phyloP scores from a whole-genome alignment of 2,888 invertebrate species.

The Megamerina dolium region DNA sequence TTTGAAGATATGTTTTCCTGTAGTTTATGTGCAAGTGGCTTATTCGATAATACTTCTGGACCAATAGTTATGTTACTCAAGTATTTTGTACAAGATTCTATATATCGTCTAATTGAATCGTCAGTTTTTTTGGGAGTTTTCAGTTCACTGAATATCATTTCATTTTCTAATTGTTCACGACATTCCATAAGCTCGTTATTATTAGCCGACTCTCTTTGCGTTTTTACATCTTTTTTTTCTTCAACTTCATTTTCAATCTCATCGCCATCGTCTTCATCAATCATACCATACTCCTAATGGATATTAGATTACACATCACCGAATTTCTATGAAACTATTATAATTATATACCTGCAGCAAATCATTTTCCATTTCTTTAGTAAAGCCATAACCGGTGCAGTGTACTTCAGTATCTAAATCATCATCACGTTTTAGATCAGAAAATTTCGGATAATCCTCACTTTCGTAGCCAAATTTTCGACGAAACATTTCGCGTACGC shows the following conservation, averaged over 20 bases:
- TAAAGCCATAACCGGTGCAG: slow-evolving; percentile 90
- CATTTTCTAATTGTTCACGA: slow-evolving; percentile 43
- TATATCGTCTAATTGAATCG: slow-evolving; percentile 45
- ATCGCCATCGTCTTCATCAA: slow-evolving; percentile 40
- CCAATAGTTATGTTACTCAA: slow-evolving; percentile 31
- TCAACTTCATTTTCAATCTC: slow-evolving; percentile 23
- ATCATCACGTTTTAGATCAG: slow-evolving; percentile 70
- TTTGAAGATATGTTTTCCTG: background rate
- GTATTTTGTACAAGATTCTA: slow-evolving; percentile 47
- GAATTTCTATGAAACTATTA: background rate
- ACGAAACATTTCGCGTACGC: slow-evolving; percentile 85
- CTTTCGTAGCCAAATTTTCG: slow-evolving; percentile 86
- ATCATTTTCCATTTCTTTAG: slow-evolving; percentile 72
- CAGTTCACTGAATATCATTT: slow-evolving; percentile 50
- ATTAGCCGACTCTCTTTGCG: too few relatives aligned
- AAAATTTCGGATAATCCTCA: slow-evolving; percentile 69
- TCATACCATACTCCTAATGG: slow-evolving; percentile 53
- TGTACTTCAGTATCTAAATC: slow-evolving; percentile 81
- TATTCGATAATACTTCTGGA: slow-evolving; percentile 19
- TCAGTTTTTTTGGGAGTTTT: slow-evolving; percentile 47
- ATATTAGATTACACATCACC: slow-evolving; percentile 8
- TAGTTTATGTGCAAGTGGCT: background rate
- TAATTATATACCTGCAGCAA: slow-evolving; percentile 52
- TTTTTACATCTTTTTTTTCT: slow-evolving; percentile 32
- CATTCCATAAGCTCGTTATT: slow-evolving; percentile 42